phyloP scores from a whole-genome alignment of 2,797 vertebrate species.

The Australoheros facetus region DNA sequence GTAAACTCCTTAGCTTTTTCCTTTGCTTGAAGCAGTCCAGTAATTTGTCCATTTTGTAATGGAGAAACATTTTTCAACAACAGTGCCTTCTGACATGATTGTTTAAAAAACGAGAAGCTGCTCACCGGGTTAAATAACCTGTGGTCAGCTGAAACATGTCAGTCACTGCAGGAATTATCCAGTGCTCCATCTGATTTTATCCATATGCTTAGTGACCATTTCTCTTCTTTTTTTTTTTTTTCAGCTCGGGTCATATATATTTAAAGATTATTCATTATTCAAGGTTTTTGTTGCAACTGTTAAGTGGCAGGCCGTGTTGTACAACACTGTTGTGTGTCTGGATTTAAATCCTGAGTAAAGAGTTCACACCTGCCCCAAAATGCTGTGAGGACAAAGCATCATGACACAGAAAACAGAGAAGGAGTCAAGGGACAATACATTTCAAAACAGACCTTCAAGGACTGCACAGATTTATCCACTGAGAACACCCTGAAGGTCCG shows the following conservation, averaged over 20 bases:
- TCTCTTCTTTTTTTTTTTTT: rapidly evolving
- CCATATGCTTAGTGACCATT: background rate
- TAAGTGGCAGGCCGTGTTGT: background rate
- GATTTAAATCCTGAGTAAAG: rapidly evolving
- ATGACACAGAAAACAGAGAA: background rate
- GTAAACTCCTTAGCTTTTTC: too few relatives aligned
- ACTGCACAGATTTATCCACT: background rate
- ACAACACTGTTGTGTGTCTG: background rate
- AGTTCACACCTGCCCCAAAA: background rate
- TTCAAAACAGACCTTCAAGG: background rate
- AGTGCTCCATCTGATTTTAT: background rate
- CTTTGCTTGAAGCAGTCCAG: too few relatives aligned
- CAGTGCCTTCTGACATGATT: background rate
- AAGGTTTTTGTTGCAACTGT: background rate
- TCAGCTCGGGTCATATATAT: too few relatives aligned
- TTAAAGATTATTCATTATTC: background rate
- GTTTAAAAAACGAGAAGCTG: background rate
- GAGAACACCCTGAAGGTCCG: background rate
- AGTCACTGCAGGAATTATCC: background rate
- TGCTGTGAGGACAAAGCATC: slow-evolving; percentile 18
- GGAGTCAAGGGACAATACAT: background rate
- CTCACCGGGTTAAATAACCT: too few relatives aligned
- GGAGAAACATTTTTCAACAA: too few relatives aligned
- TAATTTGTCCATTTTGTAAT: too few relatives aligned
- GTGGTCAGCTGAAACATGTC: background rate